Base-by-base conservation (phyloP, 2,888 invertebrate genomes). In the Litoditis marina region DNA sequence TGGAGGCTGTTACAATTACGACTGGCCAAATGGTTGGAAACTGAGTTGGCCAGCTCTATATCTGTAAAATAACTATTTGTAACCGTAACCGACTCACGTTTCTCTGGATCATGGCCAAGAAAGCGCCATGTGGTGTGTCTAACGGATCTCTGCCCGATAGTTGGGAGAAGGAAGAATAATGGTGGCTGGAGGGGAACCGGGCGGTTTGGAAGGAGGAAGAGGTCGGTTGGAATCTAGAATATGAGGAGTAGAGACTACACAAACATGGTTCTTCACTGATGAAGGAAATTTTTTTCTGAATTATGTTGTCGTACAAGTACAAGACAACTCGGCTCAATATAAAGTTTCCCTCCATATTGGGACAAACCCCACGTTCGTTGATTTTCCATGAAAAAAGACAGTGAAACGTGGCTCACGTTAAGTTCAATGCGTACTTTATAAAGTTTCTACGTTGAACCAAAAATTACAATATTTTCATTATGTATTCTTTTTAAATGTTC, bases 51-150 rank as follows among this genome's bases (percentile, higher is more conserved):
- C n/a, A n/a, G n/a, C n/a, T n/a, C n/a, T n/a, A n/a, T n/a, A n/a
- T n/a, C n/a, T n/a, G n/a, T n/a, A n/a, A n/a, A n/a, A n/a, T n/a
- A n/a, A n/a, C n/a, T n/a, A n/a, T n/a, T n/a, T n/a, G n/a, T n/a
- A n/a, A n/a, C n/a, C n/a, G 13, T 58, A 66, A 59, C 46, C 42
- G 0, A 50, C 62, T 61, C 46, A 73, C 76, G 42, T 63, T 44
- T 32, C 71, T 67, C 31, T 76, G 74, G 8, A 70, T 63, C 60
- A 77, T 63, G 36, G 74, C 68, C 16, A 74, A 60, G 56, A 78
- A 78, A 22, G 61, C 66, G 2, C 73, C 70, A 27, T 63, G 55
- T 16, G 78, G 78, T 22, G 30, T 39, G 27, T 64, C 56, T 11
- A 50, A 49, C 39, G 67, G 64, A 3, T 56, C 61, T 19, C 71